Base-by-base conservation (phyloP, 2,888 invertebrate species). In the Hecatera dysodea region DNA sequence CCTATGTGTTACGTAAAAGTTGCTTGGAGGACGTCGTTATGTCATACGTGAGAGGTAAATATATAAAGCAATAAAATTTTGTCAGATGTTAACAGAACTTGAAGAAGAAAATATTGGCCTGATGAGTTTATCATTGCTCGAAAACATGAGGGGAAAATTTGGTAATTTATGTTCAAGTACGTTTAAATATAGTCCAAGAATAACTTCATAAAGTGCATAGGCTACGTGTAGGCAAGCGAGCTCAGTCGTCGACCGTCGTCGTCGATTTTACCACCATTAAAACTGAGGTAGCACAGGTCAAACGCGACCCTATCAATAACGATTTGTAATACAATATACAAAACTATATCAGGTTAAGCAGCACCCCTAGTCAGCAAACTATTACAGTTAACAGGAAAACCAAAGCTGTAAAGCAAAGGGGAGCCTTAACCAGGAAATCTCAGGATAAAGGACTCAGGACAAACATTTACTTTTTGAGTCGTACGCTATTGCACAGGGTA, bases 1-100 rank as follows among this genome's bases (percentile, higher is more conserved):
- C 82, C 82, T 80, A 63, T 39, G 55, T 70, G 57, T 85, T 85
- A 78, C 71, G 74, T 83, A 85, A 83, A 78, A 56, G 60, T 75
- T 44, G 24, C 33, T 48, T 17, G 12, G 62, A 63, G 65, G 65
- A 80, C 50, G 53, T 71, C 42, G 60, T 50, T 52, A 60, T 44
- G 55, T 48, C 57, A 63, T 62, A 76, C 44, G 24, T 65, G 50
- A 57, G 44, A 55, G 61, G 15, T 67, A 63, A 57, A 62, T 50
- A 55, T 75, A 67, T 72, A 64, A 36, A 53, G 36, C 48, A 68
- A 80, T 67, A n/a, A 4, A 11, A n/a, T 60, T 59, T 24, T 22
- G 27, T 22, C 68, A 60, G 29, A 55, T 61, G 55, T 15, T 56
- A 59, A 42, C 5, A 29, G 17, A 9, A 11, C 17, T 24, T 48